Base-by-base conservation (phyloP, 92 coral and sea anemone genomes). In the Palythoa grandiflora region DNA sequence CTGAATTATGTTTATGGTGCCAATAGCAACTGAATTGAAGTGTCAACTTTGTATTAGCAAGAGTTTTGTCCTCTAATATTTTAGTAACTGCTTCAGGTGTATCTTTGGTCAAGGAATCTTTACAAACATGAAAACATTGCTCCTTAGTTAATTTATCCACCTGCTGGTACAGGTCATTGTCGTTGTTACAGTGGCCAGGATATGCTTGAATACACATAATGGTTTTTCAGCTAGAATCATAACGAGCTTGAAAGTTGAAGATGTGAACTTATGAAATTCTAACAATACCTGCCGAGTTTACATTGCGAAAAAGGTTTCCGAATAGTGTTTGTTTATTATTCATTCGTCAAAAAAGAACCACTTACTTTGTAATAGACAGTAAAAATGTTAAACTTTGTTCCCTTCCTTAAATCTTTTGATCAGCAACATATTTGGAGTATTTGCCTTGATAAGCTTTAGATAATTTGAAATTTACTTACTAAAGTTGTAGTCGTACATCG, bases 401-500 rank as follows among this genome's bases (percentile, higher is more conserved):
- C 57, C 6, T 16, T 38, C 65, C 17, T 3, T 50, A 16, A 11
- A 7, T 40, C 19, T 17, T 7, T 50, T 20, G 17, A 55, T 12
- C 85, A 77, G 15, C 59, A 5, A 36, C 13, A n/a, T 66, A 4
- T 47, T 70, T 51, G 16, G 6, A 77, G 1, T 12, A 53, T 14
- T 20, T 15, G 17, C 10, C 8, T n/a, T 36, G 15, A 28, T 11
- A 70, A 3, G 6, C 5, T 70, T 15, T 20, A 20, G 36, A 37
- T 28, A 2, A 6, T 35, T 21, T 40, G 54, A 20, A 65, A 47
- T 71, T 71, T 36, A 94, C 98, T 94, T 93, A 94, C 98, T 89
- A 77, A 95, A 95, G 73, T 95, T 93, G 59, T 91, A 89, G 93
- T 95, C 98, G 86, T 81, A 95, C 98, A 95, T 95, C 63, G 96